Conservation (phyloP, 2,113 vertebrate species). For the Spermophilus dauricus region DNA sequence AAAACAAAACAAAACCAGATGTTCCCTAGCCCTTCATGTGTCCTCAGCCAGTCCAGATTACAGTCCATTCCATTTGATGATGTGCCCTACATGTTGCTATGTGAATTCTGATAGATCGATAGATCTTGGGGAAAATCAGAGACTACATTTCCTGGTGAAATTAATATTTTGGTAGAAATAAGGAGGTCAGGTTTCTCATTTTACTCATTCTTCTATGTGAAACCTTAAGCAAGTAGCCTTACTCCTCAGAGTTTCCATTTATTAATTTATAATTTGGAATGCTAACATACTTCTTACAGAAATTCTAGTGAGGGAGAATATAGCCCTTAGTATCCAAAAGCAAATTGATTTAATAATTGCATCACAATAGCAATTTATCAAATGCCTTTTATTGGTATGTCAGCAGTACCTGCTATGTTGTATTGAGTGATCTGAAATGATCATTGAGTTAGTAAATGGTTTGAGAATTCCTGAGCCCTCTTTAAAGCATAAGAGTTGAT, state of each 20-base stretch:
- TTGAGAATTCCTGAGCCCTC: background rate
- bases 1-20: background rate
- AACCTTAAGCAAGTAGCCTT: background rate
- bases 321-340: fast-evolving
- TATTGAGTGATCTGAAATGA: background rate
- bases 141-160: background rate
- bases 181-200: background rate
- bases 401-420: background rate
- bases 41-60: background rate
- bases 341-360: background rate
- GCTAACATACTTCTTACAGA: background rate
- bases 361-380: background rate
- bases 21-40: background rate
- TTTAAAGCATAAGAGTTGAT: background rate
- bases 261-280: background rate
- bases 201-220: background rate
- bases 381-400: background rate
- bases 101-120: background rate
- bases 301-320: background rate
- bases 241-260: background rate
- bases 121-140: background rate
- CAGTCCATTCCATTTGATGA: too few relatives aligned
- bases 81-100: background rate
- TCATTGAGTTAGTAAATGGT: background rate
- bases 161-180: background rate